These are phyloP conservation scores for Cylas formicarius DNA, from an alignment of 1,140 invertebrate species.

Conservation along the genomic window DNA sequence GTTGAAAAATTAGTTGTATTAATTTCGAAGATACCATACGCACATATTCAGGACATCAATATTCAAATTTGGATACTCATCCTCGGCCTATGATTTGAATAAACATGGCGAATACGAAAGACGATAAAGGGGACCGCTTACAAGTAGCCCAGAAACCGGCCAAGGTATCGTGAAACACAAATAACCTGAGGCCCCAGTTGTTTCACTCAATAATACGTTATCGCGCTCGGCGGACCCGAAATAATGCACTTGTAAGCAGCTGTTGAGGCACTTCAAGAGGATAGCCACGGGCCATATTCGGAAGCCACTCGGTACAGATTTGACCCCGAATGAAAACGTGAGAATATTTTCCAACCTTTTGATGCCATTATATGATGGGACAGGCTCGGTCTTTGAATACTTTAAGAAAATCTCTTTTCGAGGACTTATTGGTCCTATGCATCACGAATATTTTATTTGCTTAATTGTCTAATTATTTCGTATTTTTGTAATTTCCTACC, in stretches of 20 bases:
- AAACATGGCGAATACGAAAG: slow-evolving; percentile 15
- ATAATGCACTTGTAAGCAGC: slow-evolving; percentile 36
- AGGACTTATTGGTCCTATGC: too few species aligned
- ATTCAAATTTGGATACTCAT: too few species aligned
- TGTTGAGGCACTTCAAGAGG: slow-evolving; percentile 28
- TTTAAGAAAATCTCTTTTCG: too few species aligned
- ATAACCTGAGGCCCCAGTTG: slow-evolving; percentile 33
- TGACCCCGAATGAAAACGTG: slow-evolving; percentile 18
- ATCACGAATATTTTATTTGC: too few species aligned
- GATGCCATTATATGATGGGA: too few species aligned
- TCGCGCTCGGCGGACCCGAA: slow-evolving; percentile 35
- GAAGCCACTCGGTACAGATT: slow-evolving; percentile 17
- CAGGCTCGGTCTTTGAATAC: too few species aligned
- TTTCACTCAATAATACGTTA: slow-evolving; percentile 39
- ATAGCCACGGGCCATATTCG: slow-evolving; percentile 28
- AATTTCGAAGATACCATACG: too few species aligned
- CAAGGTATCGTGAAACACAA: slow-evolving; percentile 23
- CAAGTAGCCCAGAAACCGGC: slow-evolving; percentile 11
- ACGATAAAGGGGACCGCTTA: slow-evolving; percentile 18
- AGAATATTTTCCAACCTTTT: too few species aligned
- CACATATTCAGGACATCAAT: too few species aligned
- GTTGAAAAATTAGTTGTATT: too few species aligned
- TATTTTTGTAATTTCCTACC: too few species aligned
- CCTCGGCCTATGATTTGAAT: slow-evolving; percentile 17
- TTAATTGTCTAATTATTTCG: too few species aligned